Base-by-base conservation (phyloP, 2,113 vertebrate genomes). In the Hassar affinis region DNA sequence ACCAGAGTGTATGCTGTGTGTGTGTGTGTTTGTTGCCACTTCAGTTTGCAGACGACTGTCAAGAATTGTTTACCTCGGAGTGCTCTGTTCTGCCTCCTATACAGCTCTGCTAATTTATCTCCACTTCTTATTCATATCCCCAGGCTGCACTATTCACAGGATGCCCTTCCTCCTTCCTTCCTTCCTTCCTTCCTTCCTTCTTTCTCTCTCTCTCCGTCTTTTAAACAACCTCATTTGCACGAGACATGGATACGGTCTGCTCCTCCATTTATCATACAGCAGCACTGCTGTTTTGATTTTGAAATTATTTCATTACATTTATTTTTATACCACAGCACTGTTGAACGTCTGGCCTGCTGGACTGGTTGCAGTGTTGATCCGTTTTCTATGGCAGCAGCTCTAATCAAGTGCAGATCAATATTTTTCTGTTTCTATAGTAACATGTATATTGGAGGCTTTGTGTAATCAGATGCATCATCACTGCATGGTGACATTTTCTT, bases 61-160 rank as follows among this genome's bases (percentile, higher is more conserved):
- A 47, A 38, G 12, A 42, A 30, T 27, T 14, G n/a, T 66, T 68
- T 35, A 35, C 14, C 47, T 80, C 3, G 0, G 27, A 35, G 61
- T 80, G 47, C 6, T 66, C 10, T 22, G 77, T 18, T 47, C 88
- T 89, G 30, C 17, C 30, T 83, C 42, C 54, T 57, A 59, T 62
- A 45, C 7, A 4, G 64, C 52, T 90, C 2, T 83, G 86, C 86
- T 87, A 85, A 84, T 56, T 30, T 35, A 54, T 17, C n/a, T 77
- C 18, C 52, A 77, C 35, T 35, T 57, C 33, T 77, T 76, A 54
- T 57, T 57, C 17, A 42, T 9, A 3, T 61, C 38, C 22, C n/a
- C 42, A 45, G 27, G 33, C 56, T 64, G 38, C 18, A 5, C n/a
- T 56, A 27, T 51, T 42, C 4, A 17, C 54, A 56, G 9, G 27